Base-by-base conservation (phyloP, 2,113 vertebrate genomes). In the Leiothrix lutea region DNA sequence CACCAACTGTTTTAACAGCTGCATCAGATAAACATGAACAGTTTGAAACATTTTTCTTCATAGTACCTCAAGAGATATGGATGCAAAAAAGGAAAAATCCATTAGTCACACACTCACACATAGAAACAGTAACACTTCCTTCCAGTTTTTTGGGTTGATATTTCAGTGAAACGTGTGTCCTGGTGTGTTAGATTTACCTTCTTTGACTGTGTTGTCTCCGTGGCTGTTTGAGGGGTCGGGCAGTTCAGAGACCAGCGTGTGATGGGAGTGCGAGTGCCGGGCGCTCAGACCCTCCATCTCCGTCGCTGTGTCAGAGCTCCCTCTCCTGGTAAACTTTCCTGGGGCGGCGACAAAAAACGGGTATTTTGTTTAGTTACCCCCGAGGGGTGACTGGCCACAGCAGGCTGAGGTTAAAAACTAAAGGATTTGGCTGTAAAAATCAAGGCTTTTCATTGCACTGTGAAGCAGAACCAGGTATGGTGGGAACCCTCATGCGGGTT, bases 151-250 rank as follows among this genome's bases (percentile, higher is more conserved):
- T 54, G 20, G n/a, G 23, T 3, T 45, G 35, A 8, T 45, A 36
- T 58, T 79, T 67, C 45, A 83, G 28, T 17, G 54, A 17, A 42
- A 53, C 0, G 2, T 65, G 8, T 50, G 72, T 36, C 15, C 35
- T 14, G 29, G 78, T 23, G 29, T 11, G 21, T 38, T 54, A n/a
- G 29, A 73, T 93, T 96, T 94, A 99, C 99, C 99, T 97, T 99
- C 99, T 96, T 99, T 99, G 96, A 99, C 98, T 2, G 98, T 98
- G 95, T 99, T 99, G 18, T 99, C 99, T 26, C 99, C 99, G 33
- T 99, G 99, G 97, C 99, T 99, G 98, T 99, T 99, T 26, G 99
- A 98, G 92, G 99, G 99, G 96, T 99, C 99, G 0, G 99, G 99
- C 89, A 99, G 97, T 25, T 99, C 99, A 33, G 99, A 97, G 78